Percentiles rank a stretch among this genome's conserved stretches.
phyloP scores from a whole-genome alignment of 1,140 invertebrate genomes.

The Drosophila pectinifera region DNA sequence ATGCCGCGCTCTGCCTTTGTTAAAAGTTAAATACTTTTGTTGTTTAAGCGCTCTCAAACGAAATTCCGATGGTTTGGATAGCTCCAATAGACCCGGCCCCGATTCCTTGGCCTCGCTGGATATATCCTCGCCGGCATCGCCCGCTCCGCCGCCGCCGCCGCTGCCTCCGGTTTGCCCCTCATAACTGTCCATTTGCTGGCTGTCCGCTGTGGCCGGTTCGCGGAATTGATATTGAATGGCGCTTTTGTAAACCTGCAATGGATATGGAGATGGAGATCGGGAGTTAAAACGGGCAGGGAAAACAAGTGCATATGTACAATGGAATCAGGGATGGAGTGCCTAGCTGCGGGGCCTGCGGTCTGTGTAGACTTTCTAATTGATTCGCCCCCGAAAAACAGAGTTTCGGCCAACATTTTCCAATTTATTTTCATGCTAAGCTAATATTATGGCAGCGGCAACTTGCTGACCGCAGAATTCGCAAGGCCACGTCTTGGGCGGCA shows the following conservation, averaged over 20 bases:
- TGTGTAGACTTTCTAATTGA: slow-evolving; percentile 70
- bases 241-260: slow-evolving; percentile 68
- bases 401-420: slow-evolving; percentile 67
- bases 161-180: slow-evolving; percentile 47
- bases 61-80: slow-evolving; percentile 85
- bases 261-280: slow-evolving; percentile 9
- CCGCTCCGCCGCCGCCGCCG: slow-evolving; percentile 32
- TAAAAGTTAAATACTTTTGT: slow-evolving; percentile 84
- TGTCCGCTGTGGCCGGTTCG: slow-evolving; percentile 75
- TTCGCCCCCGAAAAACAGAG: slow-evolving; percentile 61
- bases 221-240: slow-evolving; percentile 84
- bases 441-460: slow-evolving; percentile 63
- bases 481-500: slow-evolving; percentile 31
- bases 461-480: slow-evolving; percentile 69
- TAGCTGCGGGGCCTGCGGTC: slow-evolving; percentile 13
- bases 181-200: slow-evolving; percentile 67
- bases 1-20: slow-evolving; percentile 62
- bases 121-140: slow-evolving; percentile 65
- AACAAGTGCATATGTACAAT: slow-evolving; percentile 35
- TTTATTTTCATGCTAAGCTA: slow-evolving; percentile 76
- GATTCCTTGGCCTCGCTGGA: slow-evolving; percentile 76
- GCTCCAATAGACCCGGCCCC: slow-evolving; percentile 79
- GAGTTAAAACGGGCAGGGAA: slow-evolving; percentile 8
- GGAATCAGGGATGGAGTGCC: slow-evolving; percentile 10
- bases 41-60: slow-evolving; percentile 84